These are phyloP conservation scores for Podarcis lilfordi DNA, from an alignment of 2,797 vertebrate species.

Conservation along the genomic window DNA sequence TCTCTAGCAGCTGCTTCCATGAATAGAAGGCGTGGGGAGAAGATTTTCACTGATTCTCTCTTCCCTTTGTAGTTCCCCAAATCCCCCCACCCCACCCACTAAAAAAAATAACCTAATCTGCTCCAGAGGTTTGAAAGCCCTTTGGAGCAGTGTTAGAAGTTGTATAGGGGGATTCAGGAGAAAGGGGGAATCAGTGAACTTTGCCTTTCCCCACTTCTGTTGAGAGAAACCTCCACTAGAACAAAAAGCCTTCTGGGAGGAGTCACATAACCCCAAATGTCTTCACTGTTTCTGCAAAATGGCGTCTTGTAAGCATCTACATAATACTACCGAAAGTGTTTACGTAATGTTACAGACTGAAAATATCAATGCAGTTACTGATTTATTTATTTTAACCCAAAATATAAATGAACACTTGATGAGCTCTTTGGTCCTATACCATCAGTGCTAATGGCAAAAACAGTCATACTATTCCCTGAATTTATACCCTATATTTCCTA, in stretches of 20 bases:
- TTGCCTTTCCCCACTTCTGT: background rate
- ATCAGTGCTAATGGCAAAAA: background rate
- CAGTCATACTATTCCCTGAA: background rate
- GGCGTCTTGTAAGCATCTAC: background rate
- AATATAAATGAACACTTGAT: background rate
- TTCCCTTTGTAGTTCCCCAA: background rate
- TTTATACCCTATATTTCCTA: background rate
- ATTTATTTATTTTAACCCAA: background rate
- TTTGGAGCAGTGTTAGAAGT: background rate
- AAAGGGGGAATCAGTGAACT: background rate
- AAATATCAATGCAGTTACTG: background rate
- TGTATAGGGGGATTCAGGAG: background rate
- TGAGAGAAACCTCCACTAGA: background rate
- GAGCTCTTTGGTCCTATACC: background rate
- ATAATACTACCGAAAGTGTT: background rate
- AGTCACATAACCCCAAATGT: background rate
- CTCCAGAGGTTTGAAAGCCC: background rate
- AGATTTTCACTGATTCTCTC: background rate
- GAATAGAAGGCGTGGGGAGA: background rate
- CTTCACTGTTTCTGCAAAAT: background rate
- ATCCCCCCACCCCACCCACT: background rate
- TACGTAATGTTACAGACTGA: background rate
- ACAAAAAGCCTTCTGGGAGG: background rate
- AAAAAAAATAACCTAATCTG: background rate
- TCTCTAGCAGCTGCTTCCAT: background rate